Percentiles rank a stretch among this genome's conserved stretches.
Conservation (phyloP, 2,888 invertebrate genomes). For the Apodemia hepburni region DNA sequence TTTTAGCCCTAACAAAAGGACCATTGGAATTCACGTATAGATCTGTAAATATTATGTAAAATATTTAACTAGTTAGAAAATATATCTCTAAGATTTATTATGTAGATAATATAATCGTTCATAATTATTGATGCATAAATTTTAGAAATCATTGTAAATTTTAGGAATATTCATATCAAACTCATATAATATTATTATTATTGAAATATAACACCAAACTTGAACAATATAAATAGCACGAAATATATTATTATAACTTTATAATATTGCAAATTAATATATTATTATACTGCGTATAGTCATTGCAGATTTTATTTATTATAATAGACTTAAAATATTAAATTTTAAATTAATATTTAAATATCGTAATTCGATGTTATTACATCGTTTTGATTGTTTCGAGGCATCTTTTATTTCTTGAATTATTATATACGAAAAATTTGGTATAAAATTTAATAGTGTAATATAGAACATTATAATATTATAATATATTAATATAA, state of each 20-base stretch:
- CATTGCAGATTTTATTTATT: background rate
- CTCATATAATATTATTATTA: background rate
- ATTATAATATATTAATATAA: no score
- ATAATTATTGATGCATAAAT: background rate
- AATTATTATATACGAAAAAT: no score
- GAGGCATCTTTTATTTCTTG: no score
- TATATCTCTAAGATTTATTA: slow-evolving; percentile 2
- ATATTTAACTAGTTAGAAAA: slow-evolving; percentile 5
- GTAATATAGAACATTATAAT: no score
- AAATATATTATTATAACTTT: background rate
- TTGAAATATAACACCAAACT: slow-evolving; percentile 6
- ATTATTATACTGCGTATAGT: background rate
- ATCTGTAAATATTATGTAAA: slow-evolving; percentile 6
- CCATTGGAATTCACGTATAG: slow-evolving; percentile 3
- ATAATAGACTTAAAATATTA: background rate
- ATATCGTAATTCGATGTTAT: no score
- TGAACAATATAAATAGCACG: slow-evolving; percentile 8
- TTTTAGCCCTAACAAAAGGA: slow-evolving; percentile 12
- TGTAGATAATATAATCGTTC: slow-evolving; percentile 6
- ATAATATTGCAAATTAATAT: background rate
- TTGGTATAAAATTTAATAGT: no score
- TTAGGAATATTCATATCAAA: slow-evolving; percentile 1
- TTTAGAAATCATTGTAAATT: slow-evolving; percentile 3
- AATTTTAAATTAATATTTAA: no score
- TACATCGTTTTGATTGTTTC: no score